Evolutionary conservation across 2,797 vertebrate genomes (phyloP), one percentile per base, ranked within the genome.

Genomic region (Enteromius radiatus): DNA sequence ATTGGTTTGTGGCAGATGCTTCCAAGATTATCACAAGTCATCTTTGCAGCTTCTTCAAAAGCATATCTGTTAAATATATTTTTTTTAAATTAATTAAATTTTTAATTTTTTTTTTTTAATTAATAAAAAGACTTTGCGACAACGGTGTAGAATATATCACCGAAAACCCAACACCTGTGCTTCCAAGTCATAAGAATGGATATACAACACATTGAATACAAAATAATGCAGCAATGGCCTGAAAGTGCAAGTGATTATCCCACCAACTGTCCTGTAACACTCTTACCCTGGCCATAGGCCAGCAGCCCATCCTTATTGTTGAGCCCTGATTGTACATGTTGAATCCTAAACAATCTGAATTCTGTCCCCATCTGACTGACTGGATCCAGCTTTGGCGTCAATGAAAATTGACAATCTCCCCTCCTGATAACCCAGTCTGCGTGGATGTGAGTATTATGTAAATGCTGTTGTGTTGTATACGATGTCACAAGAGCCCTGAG

Each of bases 401-500:
- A 26, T 69, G 49, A 76, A 69, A 38, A n/a, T n/a, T n/a, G n/a
- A 83, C 54, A 64, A 56, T 77, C 45, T 45, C 26, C 7, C 15
- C 47, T 61, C 68, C 15, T 61, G 21, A 76, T 36, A 77, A 17
- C 45, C 71, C 43, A 43, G 41, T 71, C 15, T 81, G 67, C 21
- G 26, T 73, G 23, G 52, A 47, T 76, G 67, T 82, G 76, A 31
- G 41, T 43, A 47, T 73, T 75, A 76, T 80, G 71, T 54, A 80
- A 83, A 76, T 80, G 52, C 43, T 61, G 41, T 74, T 80, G 63
- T 70, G 43, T 65, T 26, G 31, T 78, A 21, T 59, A 65, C 45
- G 15, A 78, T 83, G 81, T 54, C 77, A 49, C 82, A 71, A 28
- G 36, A 79, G 84, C 47, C 45, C 26, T 70, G 47, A 85, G 82